Conservation (phyloP, 2,797 vertebrate genomes). For the Scarus forsteni region DNA sequence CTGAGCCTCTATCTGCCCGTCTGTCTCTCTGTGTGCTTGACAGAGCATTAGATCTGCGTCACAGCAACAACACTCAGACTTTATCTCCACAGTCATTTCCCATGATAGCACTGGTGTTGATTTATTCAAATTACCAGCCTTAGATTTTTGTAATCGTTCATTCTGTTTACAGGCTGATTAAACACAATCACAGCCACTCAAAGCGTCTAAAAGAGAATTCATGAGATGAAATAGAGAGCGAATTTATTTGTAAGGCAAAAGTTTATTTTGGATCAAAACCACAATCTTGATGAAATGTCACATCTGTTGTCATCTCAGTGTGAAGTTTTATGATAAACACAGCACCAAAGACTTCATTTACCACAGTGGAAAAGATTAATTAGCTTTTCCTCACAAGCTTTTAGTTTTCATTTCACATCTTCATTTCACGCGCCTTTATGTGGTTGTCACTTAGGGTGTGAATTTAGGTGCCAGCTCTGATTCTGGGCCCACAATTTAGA, state of each 20-base stretch:
- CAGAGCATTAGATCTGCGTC: neutral
- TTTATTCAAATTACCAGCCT: slow-evolving; percentile 4
- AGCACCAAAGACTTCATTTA: too few species aligned
- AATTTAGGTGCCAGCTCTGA: too few species aligned
- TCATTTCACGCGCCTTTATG: too few species aligned
- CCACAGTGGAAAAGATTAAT: too few species aligned
- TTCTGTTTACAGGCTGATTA: neutral
- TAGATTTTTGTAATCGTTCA: neutral
- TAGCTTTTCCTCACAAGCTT: too few species aligned
- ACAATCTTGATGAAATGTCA: too few species aligned
- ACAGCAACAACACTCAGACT: slow-evolving; percentile 7
- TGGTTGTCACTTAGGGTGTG: too few species aligned
- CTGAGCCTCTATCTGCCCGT: slow-evolving; percentile 11
- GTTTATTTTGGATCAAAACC: too few species aligned
- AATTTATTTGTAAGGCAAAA: neutral
- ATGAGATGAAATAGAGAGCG: neutral
- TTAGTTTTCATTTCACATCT: too few species aligned
- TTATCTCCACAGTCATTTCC: slow-evolving; percentile 1
- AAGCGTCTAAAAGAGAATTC: neutral
- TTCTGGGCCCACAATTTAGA: too few species aligned
- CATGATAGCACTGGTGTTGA: neutral
- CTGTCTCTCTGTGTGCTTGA: slow-evolving; percentile 10
- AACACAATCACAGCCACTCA: neutral
- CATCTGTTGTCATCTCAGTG: too few species aligned
- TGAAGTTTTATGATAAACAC: too few species aligned